phyloP scores from a whole-genome alignment of 2,797 vertebrate species.

The Lacerta viridis region DNA sequence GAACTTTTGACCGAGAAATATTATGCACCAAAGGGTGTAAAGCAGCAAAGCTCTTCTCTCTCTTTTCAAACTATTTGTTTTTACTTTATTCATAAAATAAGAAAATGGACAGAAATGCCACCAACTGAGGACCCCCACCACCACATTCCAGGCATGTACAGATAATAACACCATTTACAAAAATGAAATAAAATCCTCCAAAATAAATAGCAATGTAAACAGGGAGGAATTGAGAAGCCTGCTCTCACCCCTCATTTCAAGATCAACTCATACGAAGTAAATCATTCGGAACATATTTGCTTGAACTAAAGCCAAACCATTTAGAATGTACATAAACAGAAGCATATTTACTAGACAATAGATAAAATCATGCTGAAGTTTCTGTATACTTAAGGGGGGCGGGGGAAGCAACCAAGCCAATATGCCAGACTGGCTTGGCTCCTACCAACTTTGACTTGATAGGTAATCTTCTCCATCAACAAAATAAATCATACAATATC shows the following conservation, averaged over 20 bases:
- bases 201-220: neutral
- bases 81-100: neutral
- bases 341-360: neutral
- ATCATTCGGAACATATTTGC: neutral
- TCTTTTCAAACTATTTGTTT: neutral
- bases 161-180: neutral
- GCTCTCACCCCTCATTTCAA: neutral
- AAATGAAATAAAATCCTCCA: neutral
- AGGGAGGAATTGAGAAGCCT: neutral
- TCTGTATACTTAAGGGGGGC: too few species aligned
- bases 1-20: neutral
- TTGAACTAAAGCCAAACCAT: neutral
- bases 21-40: too few species aligned
- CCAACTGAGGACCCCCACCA: neutral
- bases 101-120: neutral
- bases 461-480: neutral
- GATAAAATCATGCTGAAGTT: slow-evolving; percentile 2
- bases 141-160: neutral
- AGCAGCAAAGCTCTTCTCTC: too few species aligned
- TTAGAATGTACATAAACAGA: neutral
- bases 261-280: neutral
- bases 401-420: neutral
- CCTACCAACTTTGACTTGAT: neutral
- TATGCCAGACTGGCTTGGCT: neutral
- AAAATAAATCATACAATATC: neutral